A percentile compares a stretch with the other conserved stretches of the same genome.
Conservation (phyloP, 2,113 vertebrate species). For the Parus major region DNA sequence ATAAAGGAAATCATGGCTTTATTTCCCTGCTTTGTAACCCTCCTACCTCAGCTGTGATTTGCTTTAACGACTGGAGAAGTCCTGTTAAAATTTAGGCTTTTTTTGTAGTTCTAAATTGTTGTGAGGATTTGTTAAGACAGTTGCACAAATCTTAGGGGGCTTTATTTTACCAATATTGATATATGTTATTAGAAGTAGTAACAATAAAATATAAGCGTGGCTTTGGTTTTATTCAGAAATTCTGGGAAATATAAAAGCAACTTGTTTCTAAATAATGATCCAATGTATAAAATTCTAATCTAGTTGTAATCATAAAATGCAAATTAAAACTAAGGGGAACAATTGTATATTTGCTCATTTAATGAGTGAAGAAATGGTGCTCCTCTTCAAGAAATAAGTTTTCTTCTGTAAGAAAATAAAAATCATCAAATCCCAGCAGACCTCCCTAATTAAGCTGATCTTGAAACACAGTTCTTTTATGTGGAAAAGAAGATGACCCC, state of each 20-base stretch:
- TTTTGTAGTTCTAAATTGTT: not conserved
- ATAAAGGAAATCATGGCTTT: not conserved
- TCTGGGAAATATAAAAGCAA: not conserved
- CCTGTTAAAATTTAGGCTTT: not conserved
- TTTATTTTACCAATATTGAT: not conserved
- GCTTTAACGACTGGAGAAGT: not conserved
- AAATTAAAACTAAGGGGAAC: constrained; percentile 38
- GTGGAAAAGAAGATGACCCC: not conserved
- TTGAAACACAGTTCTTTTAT: constrained; percentile 29
- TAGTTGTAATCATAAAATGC: constrained; percentile 27
- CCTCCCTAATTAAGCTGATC: constrained; percentile 20
- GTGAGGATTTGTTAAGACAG: not conserved
- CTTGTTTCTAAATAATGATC: not conserved
- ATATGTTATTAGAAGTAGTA: not conserved
- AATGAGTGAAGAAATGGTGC: not conserved
- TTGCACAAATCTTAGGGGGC: not conserved
- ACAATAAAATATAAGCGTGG: not conserved
- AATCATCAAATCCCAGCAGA: not conserved
- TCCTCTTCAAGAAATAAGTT: not conserved
- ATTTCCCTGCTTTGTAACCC: not conserved
- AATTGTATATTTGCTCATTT: constrained; percentile 24
- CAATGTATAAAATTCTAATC: constrained; percentile 11
- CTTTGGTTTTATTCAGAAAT: not conserved
- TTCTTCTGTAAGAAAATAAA: constrained; percentile 32
- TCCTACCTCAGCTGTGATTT: not conserved